A percentile compares a stretch with the other conserved stretches of the same genome.
phyloP scores from a whole-genome alignment of 2,113 vertebrate genomes.

The Nothocercus nigrocapillus region DNA sequence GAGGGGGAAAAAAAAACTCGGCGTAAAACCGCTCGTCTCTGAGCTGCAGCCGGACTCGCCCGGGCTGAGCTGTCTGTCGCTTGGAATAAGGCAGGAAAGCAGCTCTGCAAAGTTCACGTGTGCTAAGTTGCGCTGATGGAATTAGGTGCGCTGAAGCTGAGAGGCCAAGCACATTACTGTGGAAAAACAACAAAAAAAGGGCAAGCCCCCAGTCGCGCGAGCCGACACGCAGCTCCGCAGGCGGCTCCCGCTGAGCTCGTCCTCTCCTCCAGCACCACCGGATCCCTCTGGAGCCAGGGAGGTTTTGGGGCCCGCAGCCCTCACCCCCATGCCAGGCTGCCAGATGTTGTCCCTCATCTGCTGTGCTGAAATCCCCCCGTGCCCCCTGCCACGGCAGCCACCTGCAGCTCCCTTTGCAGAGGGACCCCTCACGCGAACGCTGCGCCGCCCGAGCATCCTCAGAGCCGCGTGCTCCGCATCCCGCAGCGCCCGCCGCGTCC shows the following conservation, averaged over 20 bases:
- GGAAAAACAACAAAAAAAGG: neutral
- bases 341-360: neutral
- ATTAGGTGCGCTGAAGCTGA: neutral
- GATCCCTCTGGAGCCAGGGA: neutral
- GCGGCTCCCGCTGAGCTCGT: neutral
- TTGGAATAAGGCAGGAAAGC: neutral
- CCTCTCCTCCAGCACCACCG: neutral
- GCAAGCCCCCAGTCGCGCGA: neutral
- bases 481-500: no score
- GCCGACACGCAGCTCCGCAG: neutral
- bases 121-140: neutral
- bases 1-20: neutral
- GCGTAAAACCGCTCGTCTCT: neutral
- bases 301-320: neutral
- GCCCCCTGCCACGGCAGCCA: no score
- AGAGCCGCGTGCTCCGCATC: no score
- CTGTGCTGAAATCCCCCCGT: neutral
- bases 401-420: no score
- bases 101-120: constrained; percentile 5
- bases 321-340: neutral
- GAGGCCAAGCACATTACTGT: rapidly evolving
- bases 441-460: no score
- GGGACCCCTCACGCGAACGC: no score
- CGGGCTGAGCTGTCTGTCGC: neutral
- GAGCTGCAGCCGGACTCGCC: neutral